Evolutionary conservation across 2,797 vertebrate species (phyloP).

Genomic region (Rhynchotus rufescens): DNA sequence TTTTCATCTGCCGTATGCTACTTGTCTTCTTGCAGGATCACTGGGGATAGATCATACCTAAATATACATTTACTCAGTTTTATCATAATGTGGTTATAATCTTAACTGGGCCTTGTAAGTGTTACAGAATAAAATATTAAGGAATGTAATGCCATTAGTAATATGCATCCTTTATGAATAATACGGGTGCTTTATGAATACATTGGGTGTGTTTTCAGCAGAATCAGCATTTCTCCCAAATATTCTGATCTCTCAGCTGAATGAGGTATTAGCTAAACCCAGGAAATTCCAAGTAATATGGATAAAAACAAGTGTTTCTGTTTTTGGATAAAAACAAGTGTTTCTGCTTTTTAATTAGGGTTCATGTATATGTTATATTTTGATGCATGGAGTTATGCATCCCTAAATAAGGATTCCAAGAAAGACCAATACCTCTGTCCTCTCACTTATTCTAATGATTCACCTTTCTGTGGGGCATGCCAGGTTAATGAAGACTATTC

Average conservation of each 20-base stretch:
- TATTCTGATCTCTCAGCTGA: neutral
- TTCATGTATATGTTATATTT: neutral
- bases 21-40: constrained; percentile 4
- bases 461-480: too few relatives aligned
- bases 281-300: neutral
- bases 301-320: too few relatives aligned
- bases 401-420: neutral
- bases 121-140: constrained; percentile 25
- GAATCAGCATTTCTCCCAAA: neutral
- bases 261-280: neutral
- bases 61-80: constrained; percentile 52
- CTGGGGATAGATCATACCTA: constrained; percentile 30
- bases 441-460: fast-evolving
- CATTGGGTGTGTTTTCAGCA: neutral
- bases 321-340: too few relatives aligned
- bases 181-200: neutral
- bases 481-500: neutral
- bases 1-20: constrained; percentile 36
- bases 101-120: neutral
- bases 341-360: neutral
- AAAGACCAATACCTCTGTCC: neutral
- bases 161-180: neutral
- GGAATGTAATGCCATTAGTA: neutral
- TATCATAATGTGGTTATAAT: constrained; percentile 14
- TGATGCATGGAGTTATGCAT: neutral